These are phyloP conservation scores for Micronycteris hirsuta DNA, from an alignment of 2,113 vertebrate genomes.

Conservation along the genomic window DNA sequence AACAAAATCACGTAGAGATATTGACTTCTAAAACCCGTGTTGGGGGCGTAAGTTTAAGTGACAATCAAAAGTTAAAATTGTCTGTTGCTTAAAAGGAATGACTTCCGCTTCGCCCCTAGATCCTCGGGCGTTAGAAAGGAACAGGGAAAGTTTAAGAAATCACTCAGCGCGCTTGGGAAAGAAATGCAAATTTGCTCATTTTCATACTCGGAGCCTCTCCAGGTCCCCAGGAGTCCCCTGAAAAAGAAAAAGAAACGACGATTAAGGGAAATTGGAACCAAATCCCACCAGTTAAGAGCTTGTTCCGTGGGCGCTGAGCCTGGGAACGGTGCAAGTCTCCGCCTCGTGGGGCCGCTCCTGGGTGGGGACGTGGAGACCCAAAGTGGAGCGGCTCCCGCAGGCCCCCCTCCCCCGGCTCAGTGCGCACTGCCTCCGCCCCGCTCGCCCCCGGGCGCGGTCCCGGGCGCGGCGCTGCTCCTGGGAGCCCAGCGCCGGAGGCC, in stretches of 20 bases:
- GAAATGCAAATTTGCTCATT: constrained; percentile 14
- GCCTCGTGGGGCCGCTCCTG: not conserved
- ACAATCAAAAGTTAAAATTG: not conserved
- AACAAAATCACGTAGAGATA: not conserved
- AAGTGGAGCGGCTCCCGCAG: not conserved
- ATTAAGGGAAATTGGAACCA: not conserved
- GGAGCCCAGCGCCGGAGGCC: not conserved
- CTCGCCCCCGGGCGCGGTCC: not conserved
- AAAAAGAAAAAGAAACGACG: not conserved
- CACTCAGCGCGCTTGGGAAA: not conserved
- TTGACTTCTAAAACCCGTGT: not conserved
- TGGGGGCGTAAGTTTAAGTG: not conserved
- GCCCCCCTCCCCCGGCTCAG: not conserved
- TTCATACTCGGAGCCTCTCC: not conserved
- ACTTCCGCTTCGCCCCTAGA: not conserved
- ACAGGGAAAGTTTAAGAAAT: not conserved
- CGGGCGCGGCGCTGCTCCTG: not conserved
- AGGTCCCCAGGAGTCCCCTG: not conserved
- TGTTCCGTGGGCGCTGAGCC: not conserved
- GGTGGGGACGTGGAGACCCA: not conserved
- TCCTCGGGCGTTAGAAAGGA: not conserved
- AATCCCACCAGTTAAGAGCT: not conserved
- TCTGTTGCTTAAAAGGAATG: not conserved
- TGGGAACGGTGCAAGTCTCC: not conserved
- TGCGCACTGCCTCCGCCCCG: no score